A percentile compares a stretch with the other conserved stretches of the same genome.
phyloP scores from a whole-genome alignment of 2,888 invertebrate species.

The Thelaira solivaga region DNA sequence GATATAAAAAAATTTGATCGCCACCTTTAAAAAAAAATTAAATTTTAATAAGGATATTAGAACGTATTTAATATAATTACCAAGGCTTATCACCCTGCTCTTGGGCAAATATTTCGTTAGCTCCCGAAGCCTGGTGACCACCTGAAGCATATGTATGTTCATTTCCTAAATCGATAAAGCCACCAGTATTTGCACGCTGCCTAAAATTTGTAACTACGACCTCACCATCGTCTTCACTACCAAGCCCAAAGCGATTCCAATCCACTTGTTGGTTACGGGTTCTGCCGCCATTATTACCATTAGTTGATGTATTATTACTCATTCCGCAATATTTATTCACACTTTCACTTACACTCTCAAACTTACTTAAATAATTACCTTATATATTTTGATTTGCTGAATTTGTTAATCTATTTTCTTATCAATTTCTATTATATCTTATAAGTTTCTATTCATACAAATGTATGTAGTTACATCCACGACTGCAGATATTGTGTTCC shows the following conservation, averaged over 20 bases:
- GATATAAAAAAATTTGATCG: slow-evolving; percentile 97
- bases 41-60: not conserved
- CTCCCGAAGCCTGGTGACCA: slow-evolving; percentile 90
- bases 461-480: too few species aligned
- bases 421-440: not conserved
- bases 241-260: slow-evolving; percentile 70
- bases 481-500: slow-evolving; percentile 46
- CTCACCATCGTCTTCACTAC: slow-evolving; percentile 75
- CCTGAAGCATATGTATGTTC: slow-evolving; percentile 87
- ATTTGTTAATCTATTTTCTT: not conserved
- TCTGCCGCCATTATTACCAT: slow-evolving; percentile 38
- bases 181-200: slow-evolving; percentile 80
- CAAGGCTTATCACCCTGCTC: slow-evolving; percentile 84
- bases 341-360: slow-evolving; percentile 24
- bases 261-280: slow-evolving; percentile 62
- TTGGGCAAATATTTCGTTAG: slow-evolving; percentile 93
- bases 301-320: slow-evolving; percentile 55
- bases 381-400: not conserved
- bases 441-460: slow-evolving; percentile 17
- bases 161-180: slow-evolving; percentile 86
- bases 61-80: slow-evolving; percentile 63
- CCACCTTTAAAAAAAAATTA: slow-evolving; percentile 84
- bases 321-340: slow-evolving; percentile 35
- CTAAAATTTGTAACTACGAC: slow-evolving; percentile 78
- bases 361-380: slow-evolving; percentile 7